Evolutionary conservation across 2,888 invertebrate species (phyloP), one percentile per base, ranked within the genome.

Genomic region (Cryptophagus acutangulus): DNA sequence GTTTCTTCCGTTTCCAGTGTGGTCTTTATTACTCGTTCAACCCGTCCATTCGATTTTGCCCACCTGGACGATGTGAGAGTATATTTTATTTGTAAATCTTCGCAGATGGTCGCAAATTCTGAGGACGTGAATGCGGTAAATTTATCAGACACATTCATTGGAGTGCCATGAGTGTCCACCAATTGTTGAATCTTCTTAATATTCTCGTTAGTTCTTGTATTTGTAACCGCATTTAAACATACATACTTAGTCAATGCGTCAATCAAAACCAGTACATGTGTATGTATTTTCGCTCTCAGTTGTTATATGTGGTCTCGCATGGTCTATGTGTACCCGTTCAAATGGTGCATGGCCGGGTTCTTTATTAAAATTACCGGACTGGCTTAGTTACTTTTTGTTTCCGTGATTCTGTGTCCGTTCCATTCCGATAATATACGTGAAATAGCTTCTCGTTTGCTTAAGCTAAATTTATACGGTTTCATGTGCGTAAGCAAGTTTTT

Each of bases 141-240:
- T 8, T 53, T 39, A 31, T 58, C 57, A 28, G 40, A 45, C 4
- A 58, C 45, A 9, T 54, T 37, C 5, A 17, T 18, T 2, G 53
- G 54, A 2, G 46, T 40, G 3, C 55, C 54, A 31, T 28, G 53
- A 6, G 15, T 26, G 9, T 45, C 26, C 1, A 51, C 41, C 25
- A 55, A 43, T 1, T 50, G 30, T 28, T 46, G 38, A 8, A 56
- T n/a, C 2, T 26, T 36, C 15, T 34, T 16, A 1, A 54, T 16
- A 1, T 41, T 45, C 2, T 34, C 28, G 10, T 34, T n/a, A n/a
- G 50, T 15, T 26, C 34, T 36, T 5, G 41, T 45, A 9, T 16
- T 38, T 35, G 40, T 30, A 8, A 45, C 43, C n/a, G 45, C 16
- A 18, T 48, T 43, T 1, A 49, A 28, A 14, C 30, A 33, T 2